phyloP scores from a whole-genome alignment of 2,888 invertebrate genomes.

The Nemotelus pantherinus region DNA sequence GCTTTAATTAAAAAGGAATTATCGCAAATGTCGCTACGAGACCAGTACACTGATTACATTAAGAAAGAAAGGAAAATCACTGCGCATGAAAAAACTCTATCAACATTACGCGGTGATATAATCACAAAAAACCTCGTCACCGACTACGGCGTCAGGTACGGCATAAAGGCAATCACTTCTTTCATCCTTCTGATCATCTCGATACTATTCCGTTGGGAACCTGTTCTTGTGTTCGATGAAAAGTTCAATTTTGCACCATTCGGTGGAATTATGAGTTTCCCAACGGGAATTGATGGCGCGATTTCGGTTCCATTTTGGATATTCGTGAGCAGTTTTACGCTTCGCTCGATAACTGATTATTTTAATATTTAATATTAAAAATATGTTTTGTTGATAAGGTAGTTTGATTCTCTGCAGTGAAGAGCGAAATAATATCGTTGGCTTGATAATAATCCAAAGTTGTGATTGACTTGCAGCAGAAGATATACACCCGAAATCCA shows the following conservation, averaged over 20 bases:
- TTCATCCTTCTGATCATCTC: conserved; percentile 60
- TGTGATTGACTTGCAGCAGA: neutral
- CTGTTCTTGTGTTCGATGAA: conserved; percentile 65
- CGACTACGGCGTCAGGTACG: conserved; percentile 57
- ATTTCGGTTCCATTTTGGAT: conserved; percentile 68
- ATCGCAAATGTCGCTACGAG: conserved; percentile 48
- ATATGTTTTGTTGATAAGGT: neutral
- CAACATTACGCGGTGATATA: conserved; percentile 10
- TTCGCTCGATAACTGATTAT: conserved; percentile 57
- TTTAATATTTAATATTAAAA: conserved; percentile 30
- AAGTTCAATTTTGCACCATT: conserved; percentile 65
- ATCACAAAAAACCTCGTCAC: conserved; percentile 34
- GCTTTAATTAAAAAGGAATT: conserved; percentile 42
- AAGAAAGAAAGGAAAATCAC: conserved; percentile 51
- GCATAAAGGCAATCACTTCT: conserved; percentile 60
- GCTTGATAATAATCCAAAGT: neutral
- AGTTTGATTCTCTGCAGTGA: neutral
- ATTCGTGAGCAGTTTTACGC: conserved; percentile 65
- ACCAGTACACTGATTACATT: conserved; percentile 49
- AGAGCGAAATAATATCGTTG: neutral
- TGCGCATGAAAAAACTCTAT: conserved; percentile 43
- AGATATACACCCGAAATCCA: neutral
- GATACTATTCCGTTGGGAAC: conserved; percentile 64
- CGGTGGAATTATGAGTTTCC: conserved; percentile 66
- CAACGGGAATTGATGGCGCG: conserved; percentile 65